phyloP scores from a whole-genome alignment of 2,113 vertebrate genomes.

The Phylloscopus whistleri region DNA sequence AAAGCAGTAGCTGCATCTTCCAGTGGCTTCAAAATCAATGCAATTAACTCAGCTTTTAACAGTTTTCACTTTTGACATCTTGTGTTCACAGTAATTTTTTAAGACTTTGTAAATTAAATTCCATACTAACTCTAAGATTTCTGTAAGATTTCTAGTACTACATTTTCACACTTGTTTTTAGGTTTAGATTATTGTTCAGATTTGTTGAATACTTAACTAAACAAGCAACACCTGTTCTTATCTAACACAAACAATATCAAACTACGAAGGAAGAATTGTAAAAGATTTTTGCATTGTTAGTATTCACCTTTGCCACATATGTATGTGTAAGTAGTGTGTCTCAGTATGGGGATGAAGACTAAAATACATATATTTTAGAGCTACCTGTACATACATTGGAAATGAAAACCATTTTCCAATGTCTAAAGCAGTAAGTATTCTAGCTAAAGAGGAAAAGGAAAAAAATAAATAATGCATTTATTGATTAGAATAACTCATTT shows the following conservation, averaged over 20 bases:
- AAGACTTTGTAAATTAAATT: not conserved
- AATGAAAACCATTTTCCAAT: not conserved
- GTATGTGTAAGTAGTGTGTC: not conserved
- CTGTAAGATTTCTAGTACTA: not conserved
- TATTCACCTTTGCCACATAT: not conserved
- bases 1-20: not conserved
- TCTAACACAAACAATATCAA: too few relatives aligned
- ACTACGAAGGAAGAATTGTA: not conserved
- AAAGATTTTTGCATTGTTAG: not conserved
- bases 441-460: not conserved
- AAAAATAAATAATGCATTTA: not conserved
- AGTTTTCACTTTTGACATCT: not conserved
- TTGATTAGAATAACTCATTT: not conserved
- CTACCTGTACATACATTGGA: too few relatives aligned
- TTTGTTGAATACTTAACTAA: not conserved
- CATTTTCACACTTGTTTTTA: not conserved
- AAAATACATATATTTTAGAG: not conserved
- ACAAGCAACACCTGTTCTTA: not conserved
- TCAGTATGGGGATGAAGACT: not conserved
- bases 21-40: not conserved
- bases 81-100: not conserved
- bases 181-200: not conserved
- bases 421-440: not conserved
- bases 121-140: not conserved
- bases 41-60: not conserved